Percentiles rank a stretch among this genome's conserved stretches.
These are phyloP conservation scores for Osmoderma eremita DNA, from an alignment of 2,888 invertebrate species.

Conservation along the genomic window DNA sequence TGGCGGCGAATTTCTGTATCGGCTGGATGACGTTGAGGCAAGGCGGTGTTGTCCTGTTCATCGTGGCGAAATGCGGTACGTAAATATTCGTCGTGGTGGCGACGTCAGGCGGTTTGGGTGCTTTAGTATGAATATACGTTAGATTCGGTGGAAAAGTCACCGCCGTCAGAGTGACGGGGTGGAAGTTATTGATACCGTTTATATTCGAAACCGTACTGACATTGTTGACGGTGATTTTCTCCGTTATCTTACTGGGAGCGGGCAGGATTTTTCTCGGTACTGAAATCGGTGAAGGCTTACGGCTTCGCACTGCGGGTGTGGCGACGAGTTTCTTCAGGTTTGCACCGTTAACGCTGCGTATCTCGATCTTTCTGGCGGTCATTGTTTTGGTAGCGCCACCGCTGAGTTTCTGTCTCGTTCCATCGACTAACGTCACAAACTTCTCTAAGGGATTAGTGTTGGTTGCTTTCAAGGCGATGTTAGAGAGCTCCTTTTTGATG, in stretches of 20 bases:
- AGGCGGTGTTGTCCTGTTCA: constrained; percentile 56
- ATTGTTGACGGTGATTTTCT: constrained; percentile 52
- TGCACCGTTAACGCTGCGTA: constrained; percentile 55
- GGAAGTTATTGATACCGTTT: constrained; percentile 55
- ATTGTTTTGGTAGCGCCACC: constrained; percentile 47
- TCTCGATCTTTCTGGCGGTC: constrained; percentile 56
- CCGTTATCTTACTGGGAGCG: constrained; percentile 60
- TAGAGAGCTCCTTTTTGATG: constrained; percentile 56
- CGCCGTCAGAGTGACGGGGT: constrained; percentile 60
- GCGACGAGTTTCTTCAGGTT: constrained; percentile 56
- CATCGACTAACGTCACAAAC: constrained; percentile 55
- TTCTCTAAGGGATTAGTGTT: constrained; percentile 46
- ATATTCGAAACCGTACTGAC: constrained; percentile 43
- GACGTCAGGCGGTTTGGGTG: constrained; percentile 59
- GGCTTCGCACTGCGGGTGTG: constrained; percentile 52
- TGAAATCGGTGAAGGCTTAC: constrained; percentile 56
- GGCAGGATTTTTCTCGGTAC: constrained; percentile 63
- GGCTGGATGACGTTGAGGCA: constrained; percentile 61
- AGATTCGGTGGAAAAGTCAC: constrained; percentile 60
- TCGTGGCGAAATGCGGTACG: constrained; percentile 60
- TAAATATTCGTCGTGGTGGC: constrained; percentile 53
- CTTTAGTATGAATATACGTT: constrained; percentile 62
- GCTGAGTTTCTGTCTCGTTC: constrained; percentile 53
- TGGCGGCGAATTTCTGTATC: constrained; percentile 58
- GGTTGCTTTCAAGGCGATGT: constrained; percentile 48